A percentile compares a stretch with the other conserved stretches of the same genome.
Conservation (phyloP, 1,140 invertebrate genomes). For the Ceratoteleas bidentatus region DNA sequence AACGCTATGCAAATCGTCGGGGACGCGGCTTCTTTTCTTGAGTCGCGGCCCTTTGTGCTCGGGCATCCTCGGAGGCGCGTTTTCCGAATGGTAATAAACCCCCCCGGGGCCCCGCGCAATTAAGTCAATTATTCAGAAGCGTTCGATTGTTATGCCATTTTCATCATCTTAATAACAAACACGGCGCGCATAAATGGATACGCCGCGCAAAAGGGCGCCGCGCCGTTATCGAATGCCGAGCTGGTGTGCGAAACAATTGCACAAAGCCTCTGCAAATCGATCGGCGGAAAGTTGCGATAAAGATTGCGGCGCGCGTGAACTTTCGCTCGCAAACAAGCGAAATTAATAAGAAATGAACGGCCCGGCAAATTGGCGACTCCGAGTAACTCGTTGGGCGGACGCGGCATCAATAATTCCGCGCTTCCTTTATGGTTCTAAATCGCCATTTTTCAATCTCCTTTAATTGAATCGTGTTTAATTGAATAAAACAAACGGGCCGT, state of each 20-base stretch:
- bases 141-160: conserved; percentile 44
- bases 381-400: neutral
- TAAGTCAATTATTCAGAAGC: conserved; percentile 38
- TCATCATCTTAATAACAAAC: conserved; percentile 42
- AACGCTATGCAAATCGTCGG: conserved; percentile 46
- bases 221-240: no score
- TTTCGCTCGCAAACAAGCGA: no score
- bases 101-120: conserved; percentile 14
- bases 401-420: no score
- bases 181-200: neutral
- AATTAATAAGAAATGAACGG: no score
- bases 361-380: no score
- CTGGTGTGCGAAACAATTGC: neutral
- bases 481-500: neutral
- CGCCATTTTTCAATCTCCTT: no score
- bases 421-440: no score
- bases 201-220: neutral
- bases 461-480: neutral
- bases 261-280: conserved; percentile 32
- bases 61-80: no score
- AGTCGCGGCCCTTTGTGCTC: conserved; percentile 19
- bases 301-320: no score
- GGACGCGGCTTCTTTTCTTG: conserved; percentile 25
- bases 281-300: neutral
- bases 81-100: conserved; percentile 37